These are phyloP conservation scores for Diloba caeruleocephala DNA, from an alignment of 2,888 invertebrate genomes.

Conservation along the genomic window DNA sequence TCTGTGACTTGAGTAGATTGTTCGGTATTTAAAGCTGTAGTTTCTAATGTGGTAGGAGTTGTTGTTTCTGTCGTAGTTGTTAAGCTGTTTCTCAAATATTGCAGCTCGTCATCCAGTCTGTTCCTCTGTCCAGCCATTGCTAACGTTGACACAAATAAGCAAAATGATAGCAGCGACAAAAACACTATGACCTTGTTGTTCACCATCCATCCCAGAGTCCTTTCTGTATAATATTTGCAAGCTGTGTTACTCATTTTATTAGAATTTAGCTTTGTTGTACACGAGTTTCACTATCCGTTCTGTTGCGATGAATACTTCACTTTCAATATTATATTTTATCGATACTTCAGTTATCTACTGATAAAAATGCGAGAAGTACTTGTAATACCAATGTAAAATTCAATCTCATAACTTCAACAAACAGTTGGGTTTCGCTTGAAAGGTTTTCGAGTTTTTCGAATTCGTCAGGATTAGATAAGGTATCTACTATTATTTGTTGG, in stretches of 20 bases:
- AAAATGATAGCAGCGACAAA: constrained; percentile 73
- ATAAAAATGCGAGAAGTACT: constrained; percentile 18
- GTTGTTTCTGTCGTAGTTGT: not conserved
- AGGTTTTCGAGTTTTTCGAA: constrained; percentile 6
- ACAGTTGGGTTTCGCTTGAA: constrained; percentile 22
- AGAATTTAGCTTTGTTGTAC: constrained; percentile 2
- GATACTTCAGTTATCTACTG: constrained; percentile 38
- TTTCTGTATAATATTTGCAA: constrained; percentile 72
- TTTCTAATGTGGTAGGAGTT: not conserved
- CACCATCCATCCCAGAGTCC: constrained; percentile 72
- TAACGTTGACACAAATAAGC: constrained; percentile 77
- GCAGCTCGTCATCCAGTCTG: constrained; percentile 57
- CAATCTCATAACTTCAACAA: constrained; percentile 9
- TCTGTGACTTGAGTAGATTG: not conserved
- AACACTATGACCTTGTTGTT: constrained; percentile 82
- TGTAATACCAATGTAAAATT: not conserved
- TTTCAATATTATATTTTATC: constrained; percentile 26
- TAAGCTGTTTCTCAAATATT: constrained; percentile 49
- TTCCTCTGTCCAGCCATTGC: constrained; percentile 75
- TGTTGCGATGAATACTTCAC: constrained; percentile 33
- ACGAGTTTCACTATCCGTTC: constrained; percentile 34
- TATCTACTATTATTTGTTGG: constrained; percentile 16
- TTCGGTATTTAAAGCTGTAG: not conserved
- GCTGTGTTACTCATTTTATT: constrained; percentile 61
- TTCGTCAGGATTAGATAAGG: constrained; percentile 39